Percentiles rank a stretch among this genome's conserved stretches.
phyloP scores from a whole-genome alignment of 1,140 invertebrate genomes.

The Helicorthomorpha holstii region DNA sequence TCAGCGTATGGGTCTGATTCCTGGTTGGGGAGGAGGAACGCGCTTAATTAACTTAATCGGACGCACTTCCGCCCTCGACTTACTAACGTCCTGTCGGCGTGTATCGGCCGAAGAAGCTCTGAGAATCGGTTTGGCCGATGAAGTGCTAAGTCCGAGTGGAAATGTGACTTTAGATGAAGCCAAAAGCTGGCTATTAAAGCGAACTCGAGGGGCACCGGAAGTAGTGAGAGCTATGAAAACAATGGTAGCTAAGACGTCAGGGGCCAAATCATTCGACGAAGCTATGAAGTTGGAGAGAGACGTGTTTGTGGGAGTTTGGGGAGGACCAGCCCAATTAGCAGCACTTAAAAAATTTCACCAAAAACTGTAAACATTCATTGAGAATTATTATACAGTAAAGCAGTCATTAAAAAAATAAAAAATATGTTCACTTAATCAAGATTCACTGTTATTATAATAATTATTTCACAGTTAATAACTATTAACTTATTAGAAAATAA shows the following conservation, averaged over 20 bases:
- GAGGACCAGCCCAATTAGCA: constrained; percentile 23
- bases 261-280: constrained; percentile 12
- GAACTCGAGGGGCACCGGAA: constrained; percentile 16
- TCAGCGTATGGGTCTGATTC: constrained; percentile 34
- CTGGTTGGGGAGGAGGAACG: constrained; percentile 38
- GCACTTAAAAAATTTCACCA: constrained; percentile 22
- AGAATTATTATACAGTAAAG: too few relatives aligned
- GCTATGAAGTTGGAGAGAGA: constrained; percentile 25
- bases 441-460: too few relatives aligned
- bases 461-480: too few relatives aligned
- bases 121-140: constrained; percentile 24
- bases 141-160: constrained; percentile 13
- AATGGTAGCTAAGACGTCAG: constrained; percentile 19
- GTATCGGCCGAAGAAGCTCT: constrained; percentile 24
- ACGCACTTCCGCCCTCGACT: constrained; percentile 25
- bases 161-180: constrained; percentile 15
- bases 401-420: too few relatives aligned
- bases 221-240: constrained; percentile 28
- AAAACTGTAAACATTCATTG: too few relatives aligned
- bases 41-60: constrained; percentile 30
- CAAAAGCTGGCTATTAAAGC: constrained; percentile 23
- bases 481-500: too few relatives aligned
- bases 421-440: too few relatives aligned
- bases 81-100: constrained; percentile 26
- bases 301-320: constrained; percentile 31